Conservation (phyloP, 2,888 invertebrate species). For the Atrina japonica region DNA sequence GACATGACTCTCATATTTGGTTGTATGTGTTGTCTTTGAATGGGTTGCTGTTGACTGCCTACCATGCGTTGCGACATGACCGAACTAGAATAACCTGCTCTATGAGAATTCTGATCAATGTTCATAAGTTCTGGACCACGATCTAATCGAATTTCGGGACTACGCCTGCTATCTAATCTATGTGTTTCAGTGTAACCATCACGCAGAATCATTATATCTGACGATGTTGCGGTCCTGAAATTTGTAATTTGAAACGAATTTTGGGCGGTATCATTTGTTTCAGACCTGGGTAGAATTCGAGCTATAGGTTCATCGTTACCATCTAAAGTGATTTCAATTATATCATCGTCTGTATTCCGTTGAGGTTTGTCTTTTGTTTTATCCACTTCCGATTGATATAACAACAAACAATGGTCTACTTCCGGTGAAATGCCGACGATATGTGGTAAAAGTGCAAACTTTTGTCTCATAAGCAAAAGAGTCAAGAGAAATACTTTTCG, state of each 20-base stretch:
- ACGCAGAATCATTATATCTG: slow-evolving; percentile 5
- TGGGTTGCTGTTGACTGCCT: not conserved
- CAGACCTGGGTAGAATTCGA: slow-evolving; percentile 19
- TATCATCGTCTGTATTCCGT: slow-evolving; percentile 24
- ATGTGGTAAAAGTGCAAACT: slow-evolving; percentile 25
- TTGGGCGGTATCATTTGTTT: not conserved
- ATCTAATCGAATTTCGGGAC: too few relatives aligned
- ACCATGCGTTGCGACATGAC: not conserved
- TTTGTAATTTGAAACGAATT: too few relatives aligned
- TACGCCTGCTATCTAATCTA: too few relatives aligned
- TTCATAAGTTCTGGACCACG: too few relatives aligned
- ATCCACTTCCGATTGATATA: slow-evolving; percentile 11
- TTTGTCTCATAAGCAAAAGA: slow-evolving; percentile 33
- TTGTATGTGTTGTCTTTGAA: not conserved
- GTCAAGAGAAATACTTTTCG: slow-evolving; percentile 22
- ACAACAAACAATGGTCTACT: not conserved
- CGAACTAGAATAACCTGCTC: too few relatives aligned
- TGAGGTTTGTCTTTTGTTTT: not conserved
- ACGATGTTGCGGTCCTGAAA: not conserved
- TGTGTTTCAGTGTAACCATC: not conserved
- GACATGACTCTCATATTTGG: slow-evolving; percentile 7
- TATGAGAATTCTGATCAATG: too few relatives aligned
- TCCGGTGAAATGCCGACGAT: not conserved
- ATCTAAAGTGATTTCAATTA: slow-evolving; percentile 28
- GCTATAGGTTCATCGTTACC: slow-evolving; percentile 27